Percentiles rank a stretch among this genome's conserved stretches.
These are phyloP conservation scores for Ornithoptera alexandrae DNA, from an alignment of 2,888 invertebrate species.

Conservation along the genomic window DNA sequence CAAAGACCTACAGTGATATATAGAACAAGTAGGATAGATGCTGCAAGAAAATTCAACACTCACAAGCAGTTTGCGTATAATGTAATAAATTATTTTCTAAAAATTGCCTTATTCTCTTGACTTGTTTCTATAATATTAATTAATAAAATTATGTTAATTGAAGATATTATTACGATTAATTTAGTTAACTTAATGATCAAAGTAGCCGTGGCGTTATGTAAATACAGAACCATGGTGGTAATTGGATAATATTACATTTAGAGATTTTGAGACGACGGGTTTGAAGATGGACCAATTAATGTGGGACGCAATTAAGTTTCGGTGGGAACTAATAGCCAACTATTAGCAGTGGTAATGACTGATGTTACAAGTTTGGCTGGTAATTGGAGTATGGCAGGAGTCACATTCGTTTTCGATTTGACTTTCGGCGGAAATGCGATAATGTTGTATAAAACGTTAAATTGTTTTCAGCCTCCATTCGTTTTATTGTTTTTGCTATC, in stretches of 20 bases:
- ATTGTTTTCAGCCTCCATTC: too few species aligned
- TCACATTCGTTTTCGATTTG: too few species aligned
- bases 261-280: constrained; percentile 33
- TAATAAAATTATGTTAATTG: not conserved
- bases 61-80: too few species aligned
- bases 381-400: too few species aligned
- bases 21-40: too few species aligned
- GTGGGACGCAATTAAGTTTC: constrained; percentile 15
- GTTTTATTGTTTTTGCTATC: too few species aligned
- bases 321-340: constrained; percentile 12
- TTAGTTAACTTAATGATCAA: constrained; percentile 8
- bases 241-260: constrained; percentile 48
- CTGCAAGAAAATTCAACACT: too few species aligned
- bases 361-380: not conserved
- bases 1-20: too few species aligned
- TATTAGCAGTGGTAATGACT: not conserved
- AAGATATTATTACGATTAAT: not conserved
- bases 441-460: too few species aligned
- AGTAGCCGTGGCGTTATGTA: not conserved
- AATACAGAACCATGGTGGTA: constrained; percentile 31
- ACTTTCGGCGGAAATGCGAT: too few species aligned
- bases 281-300: constrained; percentile 32
- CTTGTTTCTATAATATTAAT: not conserved
- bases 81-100: too few species aligned
- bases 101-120: too few species aligned